A percentile compares a stretch with the other conserved stretches of the same genome.
These are phyloP conservation scores for Hapalemur alaotrensis DNA, from an alignment of 2,797 vertebrate species.

Conservation along the genomic window DNA sequence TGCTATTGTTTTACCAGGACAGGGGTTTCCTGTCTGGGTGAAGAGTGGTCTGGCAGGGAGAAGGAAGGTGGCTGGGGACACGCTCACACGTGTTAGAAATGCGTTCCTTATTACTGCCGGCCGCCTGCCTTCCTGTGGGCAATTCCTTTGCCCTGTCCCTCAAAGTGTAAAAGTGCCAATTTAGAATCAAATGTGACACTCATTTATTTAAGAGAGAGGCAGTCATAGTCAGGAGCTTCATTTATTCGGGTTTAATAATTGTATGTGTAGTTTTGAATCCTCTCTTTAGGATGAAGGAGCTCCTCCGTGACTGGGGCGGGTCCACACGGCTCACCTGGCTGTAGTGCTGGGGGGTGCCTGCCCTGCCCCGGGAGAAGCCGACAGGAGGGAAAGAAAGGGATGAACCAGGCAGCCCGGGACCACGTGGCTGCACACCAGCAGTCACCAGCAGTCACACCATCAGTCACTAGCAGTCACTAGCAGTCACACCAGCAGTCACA, in stretches of 20 bases:
- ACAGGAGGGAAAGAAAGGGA: not conserved
- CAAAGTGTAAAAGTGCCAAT: not conserved
- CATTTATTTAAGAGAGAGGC: no score
- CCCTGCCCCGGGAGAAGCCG: accelerated
- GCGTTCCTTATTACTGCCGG: accelerated
- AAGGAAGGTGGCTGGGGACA: not conserved
- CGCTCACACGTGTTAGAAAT: accelerated
- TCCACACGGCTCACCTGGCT: accelerated
- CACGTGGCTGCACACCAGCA: no score
- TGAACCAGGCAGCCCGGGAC: accelerated
- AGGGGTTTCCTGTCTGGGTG: not conserved
- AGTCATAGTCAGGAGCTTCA: not conserved
- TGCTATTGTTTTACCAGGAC: accelerated
- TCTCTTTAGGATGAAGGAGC: not conserved
- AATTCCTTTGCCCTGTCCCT: not conserved
- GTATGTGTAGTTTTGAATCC: not conserved
- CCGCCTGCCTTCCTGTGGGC: not conserved
- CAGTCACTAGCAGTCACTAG: no score
- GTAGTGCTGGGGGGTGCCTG: accelerated
- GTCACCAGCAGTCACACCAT: no score
- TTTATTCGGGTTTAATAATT: no score
- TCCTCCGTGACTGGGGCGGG: accelerated
- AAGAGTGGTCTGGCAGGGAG: not conserved
- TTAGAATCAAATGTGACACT: not conserved
- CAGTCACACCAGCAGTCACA: no score